Evolutionary conservation across 2,888 invertebrate species (phyloP), one percentile per base, ranked within the genome.

Genomic region (Meiosimyza decipiens): DNA sequence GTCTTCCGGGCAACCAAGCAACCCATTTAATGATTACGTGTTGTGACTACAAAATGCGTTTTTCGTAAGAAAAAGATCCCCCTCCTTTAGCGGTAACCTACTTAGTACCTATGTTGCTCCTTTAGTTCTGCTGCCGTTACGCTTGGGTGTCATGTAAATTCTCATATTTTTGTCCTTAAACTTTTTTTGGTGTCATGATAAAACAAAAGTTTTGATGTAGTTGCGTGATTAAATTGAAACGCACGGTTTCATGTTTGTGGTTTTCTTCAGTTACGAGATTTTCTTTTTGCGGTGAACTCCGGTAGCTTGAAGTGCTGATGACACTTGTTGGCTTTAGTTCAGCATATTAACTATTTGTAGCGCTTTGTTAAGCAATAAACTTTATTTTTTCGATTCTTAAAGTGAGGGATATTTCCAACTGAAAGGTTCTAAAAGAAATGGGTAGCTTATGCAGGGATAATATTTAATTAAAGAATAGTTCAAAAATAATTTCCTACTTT

Each of bases 281-380:
- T 47, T 4, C 11, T 28, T 15, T 59, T 28, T 59, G 11, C 28
- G 15, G 28, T 28, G 40, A 1, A 40, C 1, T 15, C 13, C 49
- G 28, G 28, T 49, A 15, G 40, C 28, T 28, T 4, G 13, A 6
- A 49, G 47, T 63, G 47, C 63, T 22, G 13, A 2, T 28, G 51
- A 64, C 51, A 64, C 64, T 64, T 64, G 64, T 64, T 64, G 64
- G 64, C 51, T 51, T 18, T 13, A 13, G 22, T 64, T 28, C 52
- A 64, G 51, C 13, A 22, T 18, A 51, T 50, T 13, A 28, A 22
- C 72, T 71, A 68, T 79, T 80, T 78, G 77, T 75, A 64, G 75
- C 68, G 69, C 1, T 40, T 40, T 40, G 6, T 9, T 40, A 4
- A 40, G 9, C 40, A 40, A 40, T 28, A 28, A 28, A 28, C 28